A percentile compares a stretch with the other conserved stretches of the same genome.
phyloP scores from a whole-genome alignment of 2,888 invertebrate genomes.

The Dendrolimus houi region DNA sequence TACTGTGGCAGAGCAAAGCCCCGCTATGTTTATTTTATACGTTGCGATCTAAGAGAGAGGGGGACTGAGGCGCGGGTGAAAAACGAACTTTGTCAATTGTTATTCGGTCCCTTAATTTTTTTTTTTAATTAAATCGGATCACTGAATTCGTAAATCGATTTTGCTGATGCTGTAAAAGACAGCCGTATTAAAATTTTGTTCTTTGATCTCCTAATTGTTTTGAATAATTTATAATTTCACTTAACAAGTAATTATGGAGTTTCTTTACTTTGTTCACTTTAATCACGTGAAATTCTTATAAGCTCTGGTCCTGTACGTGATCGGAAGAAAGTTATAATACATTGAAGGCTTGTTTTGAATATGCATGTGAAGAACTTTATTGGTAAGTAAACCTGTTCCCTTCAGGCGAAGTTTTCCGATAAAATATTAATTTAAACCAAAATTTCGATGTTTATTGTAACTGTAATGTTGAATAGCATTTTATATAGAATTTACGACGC shows the following conservation, averaged over 20 bases:
- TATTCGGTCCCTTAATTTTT: no score
- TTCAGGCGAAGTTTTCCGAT: neutral
- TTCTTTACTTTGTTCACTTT: slow-evolving; percentile 45
- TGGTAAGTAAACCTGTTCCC: neutral
- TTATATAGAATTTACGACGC: no score
- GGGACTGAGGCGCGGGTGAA: no score
- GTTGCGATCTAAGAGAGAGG: no score
- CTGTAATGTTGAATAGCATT: no score
- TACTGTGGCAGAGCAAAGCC: no score
- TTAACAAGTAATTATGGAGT: slow-evolving; percentile 55
- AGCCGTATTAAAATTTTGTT: neutral
- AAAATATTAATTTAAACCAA: neutral
- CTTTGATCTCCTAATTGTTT: slow-evolving; percentile 35
- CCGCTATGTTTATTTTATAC: no score
- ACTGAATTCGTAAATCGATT: neutral
- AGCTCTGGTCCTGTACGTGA: slow-evolving; percentile 24
- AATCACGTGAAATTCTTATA: slow-evolving; percentile 25
- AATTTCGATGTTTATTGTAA: neutral
- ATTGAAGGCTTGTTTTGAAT: slow-evolving; percentile 36
- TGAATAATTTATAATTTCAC: slow-evolving; percentile 53
- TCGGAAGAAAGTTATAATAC: slow-evolving; percentile 44
- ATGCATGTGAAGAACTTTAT: slow-evolving; percentile 28
- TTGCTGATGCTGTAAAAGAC: neutral
- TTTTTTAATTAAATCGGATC: neutral
- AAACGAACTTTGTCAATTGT: no score